phyloP scores from a whole-genome alignment of 2,797 vertebrate genomes.

The Todus mexicanus region DNA sequence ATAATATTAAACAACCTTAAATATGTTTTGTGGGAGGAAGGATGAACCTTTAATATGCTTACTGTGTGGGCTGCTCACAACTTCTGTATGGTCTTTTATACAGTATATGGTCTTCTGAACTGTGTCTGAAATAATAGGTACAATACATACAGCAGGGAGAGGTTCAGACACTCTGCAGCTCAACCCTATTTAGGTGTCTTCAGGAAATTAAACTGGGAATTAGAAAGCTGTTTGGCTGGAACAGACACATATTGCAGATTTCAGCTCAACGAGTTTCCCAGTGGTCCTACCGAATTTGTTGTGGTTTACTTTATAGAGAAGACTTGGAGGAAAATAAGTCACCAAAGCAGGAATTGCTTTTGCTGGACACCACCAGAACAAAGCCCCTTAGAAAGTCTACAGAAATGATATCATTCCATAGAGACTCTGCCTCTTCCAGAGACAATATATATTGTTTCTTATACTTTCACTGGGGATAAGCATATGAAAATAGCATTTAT shows the following conservation, averaged over 20 bases:
- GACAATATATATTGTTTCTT: not conserved
- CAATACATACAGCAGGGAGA: not conserved
- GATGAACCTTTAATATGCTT: not conserved
- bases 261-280: not conserved
- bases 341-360: not conserved
- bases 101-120: not conserved
- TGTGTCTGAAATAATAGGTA: not conserved
- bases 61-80: not conserved
- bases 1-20: not conserved
- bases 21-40: not conserved
- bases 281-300: not conserved
- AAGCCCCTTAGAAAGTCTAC: not conserved
- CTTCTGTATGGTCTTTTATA: not conserved
- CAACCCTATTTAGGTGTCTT: not conserved
- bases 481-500: not conserved
- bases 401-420: not conserved
- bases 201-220: not conserved
- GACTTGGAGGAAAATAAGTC: not conserved
- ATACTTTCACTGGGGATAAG: not conserved
- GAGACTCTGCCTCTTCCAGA: not conserved
- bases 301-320: not conserved
- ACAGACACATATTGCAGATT: not conserved
- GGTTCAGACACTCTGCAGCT: not conserved
- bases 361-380: not conserved
- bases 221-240: not conserved